A percentile compares a stretch with the other conserved stretches of the same genome.
These are phyloP conservation scores for Dasysyrphus albostriatus DNA, from an alignment of 2,888 invertebrate species.

Conservation along the genomic window DNA sequence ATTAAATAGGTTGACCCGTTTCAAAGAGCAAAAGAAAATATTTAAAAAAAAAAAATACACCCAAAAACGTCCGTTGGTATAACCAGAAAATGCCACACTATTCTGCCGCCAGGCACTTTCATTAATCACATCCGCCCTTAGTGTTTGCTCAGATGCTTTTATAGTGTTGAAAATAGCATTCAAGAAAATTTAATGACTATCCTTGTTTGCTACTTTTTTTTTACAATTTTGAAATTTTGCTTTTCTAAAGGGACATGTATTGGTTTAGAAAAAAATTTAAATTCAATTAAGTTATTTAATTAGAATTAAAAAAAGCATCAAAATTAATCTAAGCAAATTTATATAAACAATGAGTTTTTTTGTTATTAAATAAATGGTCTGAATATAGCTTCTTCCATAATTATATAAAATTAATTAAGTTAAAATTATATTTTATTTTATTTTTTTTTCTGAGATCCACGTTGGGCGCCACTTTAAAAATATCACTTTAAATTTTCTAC, in stretches of 20 bases:
- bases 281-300: too few species aligned
- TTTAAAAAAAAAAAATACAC: conserved; percentile 7
- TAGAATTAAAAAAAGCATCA: too few species aligned
- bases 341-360: too few species aligned
- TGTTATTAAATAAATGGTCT: too few species aligned
- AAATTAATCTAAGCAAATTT: too few species aligned
- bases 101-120: conserved; percentile 42
- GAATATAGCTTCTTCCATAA: too few species aligned
- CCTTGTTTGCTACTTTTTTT: conserved; percentile 38
- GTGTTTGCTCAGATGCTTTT: conserved; percentile 53
- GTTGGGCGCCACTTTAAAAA: too few species aligned
- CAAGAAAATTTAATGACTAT: conserved; percentile 66
- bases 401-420: too few species aligned
- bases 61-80: conserved; percentile 1
- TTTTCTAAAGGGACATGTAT: background rate
- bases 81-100: conserved; percentile 27
- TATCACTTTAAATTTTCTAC: too few species aligned
- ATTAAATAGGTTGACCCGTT: conserved; percentile 50
- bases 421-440: too few species aligned
- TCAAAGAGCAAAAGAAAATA: conserved; percentile 23
- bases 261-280: background rate
- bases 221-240: background rate
- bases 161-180: conserved; percentile 57
- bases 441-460: too few species aligned
- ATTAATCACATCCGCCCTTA: conserved; percentile 67